Base-by-base conservation (phyloP, 1,140 invertebrate species). In the Polyergus mexicanus region DNA sequence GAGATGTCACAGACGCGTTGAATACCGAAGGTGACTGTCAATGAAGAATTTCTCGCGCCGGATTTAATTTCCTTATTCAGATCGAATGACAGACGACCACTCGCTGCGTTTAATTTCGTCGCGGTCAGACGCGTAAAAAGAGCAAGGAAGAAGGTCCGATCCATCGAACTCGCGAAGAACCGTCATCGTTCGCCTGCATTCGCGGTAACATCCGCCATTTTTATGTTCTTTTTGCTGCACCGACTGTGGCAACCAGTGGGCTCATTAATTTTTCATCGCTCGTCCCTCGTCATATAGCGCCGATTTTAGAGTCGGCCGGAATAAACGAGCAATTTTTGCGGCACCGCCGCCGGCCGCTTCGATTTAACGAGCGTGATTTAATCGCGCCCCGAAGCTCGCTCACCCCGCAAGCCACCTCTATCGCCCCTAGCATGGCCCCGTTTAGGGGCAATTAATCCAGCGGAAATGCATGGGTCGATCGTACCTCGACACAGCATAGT, bases 201-300 rank as follows among this genome's bases (percentile, higher is more conserved):
- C 41, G 58, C 32, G 47, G 58, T n/a, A n/a, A 78, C 54, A 62
- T 13, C 28, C 25, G 54, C 68, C 28, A 28, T 25, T 47, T 28
- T 5, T 11, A 2, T 16, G 32, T 69, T 47, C 41, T 60, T 83
- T 87, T 81, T 44, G 19, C 28, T 13, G n/a, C 19, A 47, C 47
- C 47, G 54, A 44, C 62, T 51, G 75, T 65, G 51, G 38, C 60
- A 58, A 68, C 80, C 62, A n/a, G 75, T 8, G 62, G 84, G 78
- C 77, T 86, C 75, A 89, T 90, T 89, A 90, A 90, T 90, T 89
- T 90, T 89, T 89, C 86, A 90, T 90, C 78, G 84, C 80, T 75
- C 69, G 51, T 78, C 62, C 32, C 35, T 44, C 35, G 74, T 51
- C 65, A 65, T 68, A 56, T 35, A 68, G 56, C 35, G 84, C 44